These are phyloP conservation scores for Pentalonia nigronervosa DNA, from an alignment of 1,140 invertebrate genomes.

Conservation along the genomic window DNA sequence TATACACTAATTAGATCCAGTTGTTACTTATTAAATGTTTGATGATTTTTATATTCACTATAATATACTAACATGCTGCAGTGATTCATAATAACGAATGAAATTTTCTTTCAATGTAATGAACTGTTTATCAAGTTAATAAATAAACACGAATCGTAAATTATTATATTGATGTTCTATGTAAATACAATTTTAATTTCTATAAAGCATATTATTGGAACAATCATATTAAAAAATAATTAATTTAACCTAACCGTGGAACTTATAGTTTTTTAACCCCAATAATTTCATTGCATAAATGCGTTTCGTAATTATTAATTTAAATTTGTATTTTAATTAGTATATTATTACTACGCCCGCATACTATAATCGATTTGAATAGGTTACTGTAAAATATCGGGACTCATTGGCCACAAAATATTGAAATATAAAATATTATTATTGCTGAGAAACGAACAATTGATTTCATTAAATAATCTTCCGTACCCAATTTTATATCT, in stretches of 20 bases:
- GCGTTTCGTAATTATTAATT: conserved; percentile 40
- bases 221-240: neutral
- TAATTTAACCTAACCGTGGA: neutral
- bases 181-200: neutral
- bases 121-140: neutral
- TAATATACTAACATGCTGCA: neutral
- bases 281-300: conserved; percentile 30
- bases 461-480: conserved; percentile 30
- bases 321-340: conserved; percentile 42
- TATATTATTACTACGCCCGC: conserved; percentile 34
- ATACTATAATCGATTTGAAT: neutral
- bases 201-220: neutral
- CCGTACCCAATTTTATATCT: neutral
- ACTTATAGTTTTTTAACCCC: conserved; percentile 34
- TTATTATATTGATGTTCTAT: neutral
- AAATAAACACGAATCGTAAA: neutral
- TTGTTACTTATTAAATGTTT: neutral
- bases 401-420: neutral
- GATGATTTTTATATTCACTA: neutral
- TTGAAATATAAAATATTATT: conserved; percentile 18
- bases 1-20: neutral
- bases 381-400: conserved; percentile 33
- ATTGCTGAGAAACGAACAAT: neutral
- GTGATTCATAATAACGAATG: neutral
- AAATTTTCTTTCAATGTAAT: neutral